These are phyloP conservation scores for Phyto melanocephala DNA, from an alignment of 2,888 invertebrate species.

Conservation along the genomic window DNA sequence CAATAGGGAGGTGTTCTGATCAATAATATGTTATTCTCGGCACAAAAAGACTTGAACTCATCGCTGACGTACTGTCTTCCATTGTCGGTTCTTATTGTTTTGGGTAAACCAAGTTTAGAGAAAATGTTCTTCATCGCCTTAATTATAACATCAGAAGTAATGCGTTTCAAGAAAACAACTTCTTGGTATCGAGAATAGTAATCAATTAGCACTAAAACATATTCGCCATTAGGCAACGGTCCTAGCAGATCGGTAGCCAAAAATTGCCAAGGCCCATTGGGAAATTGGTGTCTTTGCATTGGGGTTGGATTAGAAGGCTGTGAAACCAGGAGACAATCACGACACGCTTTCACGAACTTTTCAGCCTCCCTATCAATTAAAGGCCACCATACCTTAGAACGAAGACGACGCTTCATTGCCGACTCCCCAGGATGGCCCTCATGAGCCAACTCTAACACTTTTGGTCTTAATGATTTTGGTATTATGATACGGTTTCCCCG, in stretches of 20 bases:
- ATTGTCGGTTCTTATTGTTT: constrained; percentile 63
- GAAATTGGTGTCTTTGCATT: constrained; percentile 54
- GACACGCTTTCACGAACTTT: constrained; percentile 43
- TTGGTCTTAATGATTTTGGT: constrained; percentile 22
- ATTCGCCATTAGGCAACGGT: constrained; percentile 50
- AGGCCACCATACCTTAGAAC: constrained; percentile 54
- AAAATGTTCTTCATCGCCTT: constrained; percentile 54
- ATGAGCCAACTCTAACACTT: constrained; percentile 37
- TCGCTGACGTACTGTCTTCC: constrained; percentile 61
- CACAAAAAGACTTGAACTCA: constrained; percentile 60
- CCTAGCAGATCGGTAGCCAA: constrained; percentile 51
- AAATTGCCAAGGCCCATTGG: constrained; percentile 54
- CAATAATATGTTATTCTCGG: constrained; percentile 54
- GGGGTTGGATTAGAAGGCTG: constrained; percentile 31
- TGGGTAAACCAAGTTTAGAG: constrained; percentile 52
- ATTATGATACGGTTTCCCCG: constrained; percentile 45
- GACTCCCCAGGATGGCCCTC: constrained; percentile 53
- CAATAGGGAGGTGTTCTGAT: constrained; percentile 62
- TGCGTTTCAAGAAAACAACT: constrained; percentile 43
- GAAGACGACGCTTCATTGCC: constrained; percentile 47
- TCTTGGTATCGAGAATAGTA: constrained; percentile 54
- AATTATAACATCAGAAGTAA: constrained; percentile 45
- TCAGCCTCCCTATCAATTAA: constrained; percentile 37
- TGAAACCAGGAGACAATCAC: constrained; percentile 53
- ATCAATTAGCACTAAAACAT: constrained; percentile 55